A percentile compares a stretch with the other conserved stretches of the same genome.
Evolutionary conservation across 1,140 invertebrate species (phyloP).

Genomic region (Sinonovacula constricta): DNA sequence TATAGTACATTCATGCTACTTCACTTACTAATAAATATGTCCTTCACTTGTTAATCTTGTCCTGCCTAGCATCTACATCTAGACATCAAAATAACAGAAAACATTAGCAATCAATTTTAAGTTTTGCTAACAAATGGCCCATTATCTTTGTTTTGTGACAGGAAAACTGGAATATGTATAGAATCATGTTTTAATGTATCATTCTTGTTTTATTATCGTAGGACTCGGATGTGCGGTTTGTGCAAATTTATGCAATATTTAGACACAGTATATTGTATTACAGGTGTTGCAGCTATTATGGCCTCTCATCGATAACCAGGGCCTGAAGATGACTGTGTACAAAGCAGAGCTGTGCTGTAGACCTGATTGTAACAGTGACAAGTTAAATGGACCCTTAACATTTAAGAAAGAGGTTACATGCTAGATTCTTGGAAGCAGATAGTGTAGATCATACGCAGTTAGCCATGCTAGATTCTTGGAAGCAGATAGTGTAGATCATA

Average conservation of each 20-base stretch:
- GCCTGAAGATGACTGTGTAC: neutral
- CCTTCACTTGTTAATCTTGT: neutral
- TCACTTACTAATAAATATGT: neutral
- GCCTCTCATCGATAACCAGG: conserved; percentile 78
- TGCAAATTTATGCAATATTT: conserved; percentile 6
- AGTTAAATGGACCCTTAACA: too few relatives aligned
- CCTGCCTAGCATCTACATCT: neutral
- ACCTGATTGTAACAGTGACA: too few relatives aligned
- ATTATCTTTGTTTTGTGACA: too few relatives aligned
- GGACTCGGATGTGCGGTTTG: neutral
- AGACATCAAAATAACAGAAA: neutral
- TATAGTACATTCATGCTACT: neutral
- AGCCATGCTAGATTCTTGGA: too few relatives aligned
- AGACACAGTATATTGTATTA: conserved; percentile 52
- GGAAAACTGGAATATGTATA: too few relatives aligned
- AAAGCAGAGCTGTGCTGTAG: too few relatives aligned
- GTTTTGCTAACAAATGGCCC: too few relatives aligned
- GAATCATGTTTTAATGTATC: neutral
- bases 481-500: too few relatives aligned
- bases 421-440: too few relatives aligned
- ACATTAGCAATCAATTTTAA: too few relatives aligned
- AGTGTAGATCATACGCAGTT: too few relatives aligned
- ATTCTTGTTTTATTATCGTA: conserved; percentile 1
- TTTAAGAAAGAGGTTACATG: too few relatives aligned
- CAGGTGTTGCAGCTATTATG: conserved; percentile 90